phyloP scores from a whole-genome alignment of 2,888 invertebrate genomes.

The Mimachlamys varia region DNA sequence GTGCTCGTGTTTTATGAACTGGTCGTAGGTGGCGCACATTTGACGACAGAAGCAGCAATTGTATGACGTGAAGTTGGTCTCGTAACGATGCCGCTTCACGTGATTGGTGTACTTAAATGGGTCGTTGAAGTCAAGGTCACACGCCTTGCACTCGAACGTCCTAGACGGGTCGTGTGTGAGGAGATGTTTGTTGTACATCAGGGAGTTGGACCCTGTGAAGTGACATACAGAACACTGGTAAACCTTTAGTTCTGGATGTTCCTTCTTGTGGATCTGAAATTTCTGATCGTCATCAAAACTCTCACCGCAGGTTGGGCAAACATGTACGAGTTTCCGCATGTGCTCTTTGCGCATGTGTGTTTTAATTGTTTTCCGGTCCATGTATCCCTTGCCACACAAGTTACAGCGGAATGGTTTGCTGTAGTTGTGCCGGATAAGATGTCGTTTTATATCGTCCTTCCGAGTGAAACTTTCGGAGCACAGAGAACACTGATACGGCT shows the following conservation, averaged over 20 bases:
- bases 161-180: conserved; percentile 62
- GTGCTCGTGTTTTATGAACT: conserved; percentile 71
- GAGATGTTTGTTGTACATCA: conserved; percentile 69
- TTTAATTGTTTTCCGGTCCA: conserved; percentile 68
- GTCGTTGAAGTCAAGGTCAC: conserved; percentile 65
- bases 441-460: conserved; percentile 72
- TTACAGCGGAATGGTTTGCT: conserved; percentile 71
- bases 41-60: conserved; percentile 71
- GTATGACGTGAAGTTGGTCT: conserved; percentile 60
- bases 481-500: conserved; percentile 67
- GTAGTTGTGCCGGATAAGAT: conserved; percentile 70
- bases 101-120: conserved; percentile 72
- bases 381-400: conserved; percentile 69
- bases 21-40: conserved; percentile 64
- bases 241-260: conserved; percentile 67
- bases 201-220: conserved; percentile 68
- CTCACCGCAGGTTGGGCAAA: conserved; percentile 72
- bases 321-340: conserved; percentile 61
- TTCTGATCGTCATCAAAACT: conserved; percentile 60
- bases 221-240: conserved; percentile 66
- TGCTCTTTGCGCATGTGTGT: conserved; percentile 70
- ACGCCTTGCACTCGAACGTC: conserved; percentile 64
- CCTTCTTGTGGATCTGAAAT: conserved; percentile 69
- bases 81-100: conserved; percentile 66
- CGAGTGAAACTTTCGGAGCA: conserved; percentile 70